Base-by-base conservation (phyloP, 2,888 invertebrate species). In the Drosophila koepferae region DNA sequence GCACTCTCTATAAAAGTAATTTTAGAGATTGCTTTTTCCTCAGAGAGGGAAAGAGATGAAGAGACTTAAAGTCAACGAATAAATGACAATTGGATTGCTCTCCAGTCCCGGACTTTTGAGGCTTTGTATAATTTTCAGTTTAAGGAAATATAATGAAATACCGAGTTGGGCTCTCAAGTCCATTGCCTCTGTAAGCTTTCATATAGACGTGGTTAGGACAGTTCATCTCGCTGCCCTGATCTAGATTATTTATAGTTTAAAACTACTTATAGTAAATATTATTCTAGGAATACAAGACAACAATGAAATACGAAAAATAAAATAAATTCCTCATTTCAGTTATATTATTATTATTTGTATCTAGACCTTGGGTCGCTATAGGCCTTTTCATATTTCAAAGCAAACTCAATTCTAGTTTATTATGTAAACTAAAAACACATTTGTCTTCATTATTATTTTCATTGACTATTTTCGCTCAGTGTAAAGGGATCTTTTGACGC, bases 401-500 rank as follows among this genome's bases (percentile, higher is more conserved):
- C 3, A n/a, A n/a, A 41, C 18, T 44, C 44, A 12, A 12, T 20
- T 44, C 10, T 20, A 44, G 20, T 20, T 20, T 43, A 43, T 18
- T 43, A 28, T 6, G 28, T 28, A 28, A 28, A 28, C 28, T 18
- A 10, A 43, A 2, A 40, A 16, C n/a, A 2, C 10, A 28, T 10
- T 48, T 31, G 28, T n/a, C 8, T 12, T n/a, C 6, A 31, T n/a
- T 31, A 28, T 28, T 49, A 16, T 3, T 18, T 12, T 6, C 28
- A 28, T 28, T 28, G 28, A 28, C 3, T 28, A 28, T 28, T 61
- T 62, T 67, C 20, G 40, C 49, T 46, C 41, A 59, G 75, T 63
- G 64, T 43, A 59, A 5, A 18, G 48, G 8, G 54, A 51, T 63
- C 38, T 53, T 44, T 70, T 62, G 44, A 62, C 59, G 62, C 76